Evolutionary conservation across 30 jellyfish, hydroid and myxozoan genomes (phyloP).

Genomic region (Aurelia coerulea): DNA sequence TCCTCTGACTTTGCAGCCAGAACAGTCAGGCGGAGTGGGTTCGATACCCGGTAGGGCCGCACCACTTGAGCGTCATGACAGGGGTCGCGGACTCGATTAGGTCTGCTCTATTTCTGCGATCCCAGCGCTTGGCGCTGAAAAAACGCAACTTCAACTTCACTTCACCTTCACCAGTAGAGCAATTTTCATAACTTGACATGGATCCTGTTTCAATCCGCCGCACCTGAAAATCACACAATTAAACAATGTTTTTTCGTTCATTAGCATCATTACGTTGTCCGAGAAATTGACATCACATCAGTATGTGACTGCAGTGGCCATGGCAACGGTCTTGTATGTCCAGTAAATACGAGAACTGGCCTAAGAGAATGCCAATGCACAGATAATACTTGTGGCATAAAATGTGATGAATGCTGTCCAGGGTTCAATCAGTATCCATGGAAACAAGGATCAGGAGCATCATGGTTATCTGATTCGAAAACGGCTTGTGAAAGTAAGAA

Average conservation of each 20-base stretch:
- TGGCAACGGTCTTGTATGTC: slow-evolving; percentile 91
- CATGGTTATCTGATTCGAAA: slow-evolving; percentile 86
- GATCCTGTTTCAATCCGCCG: too few species aligned
- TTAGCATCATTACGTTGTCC: slow-evolving; percentile 96
- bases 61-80: too few species aligned
- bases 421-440: slow-evolving; percentile 92
- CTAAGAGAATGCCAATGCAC: slow-evolving; percentile 81
- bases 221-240: too few species aligned
- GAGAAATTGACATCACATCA: slow-evolving; percentile 70
- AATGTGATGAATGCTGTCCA: slow-evolving; percentile 94
- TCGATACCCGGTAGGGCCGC: too few species aligned
- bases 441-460: slow-evolving; percentile 78
- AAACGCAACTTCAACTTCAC: too few species aligned
- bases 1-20: too few species aligned
- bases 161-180: too few species aligned
- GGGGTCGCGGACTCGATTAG: too few species aligned
- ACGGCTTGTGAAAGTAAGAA: slow-evolving; percentile 91
- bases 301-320: slow-evolving; percentile 97
- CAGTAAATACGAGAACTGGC: slow-evolving; percentile 74
- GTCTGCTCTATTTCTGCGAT: too few species aligned
- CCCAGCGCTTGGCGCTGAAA: too few species aligned
- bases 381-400: slow-evolving; percentile 92
- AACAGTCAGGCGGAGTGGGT: too few species aligned
- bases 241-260: neutral
- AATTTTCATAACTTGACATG: too few species aligned